Conservation (phyloP, 2,113 vertebrate species). For the Hypocryptadius cinnamomeus region DNA sequence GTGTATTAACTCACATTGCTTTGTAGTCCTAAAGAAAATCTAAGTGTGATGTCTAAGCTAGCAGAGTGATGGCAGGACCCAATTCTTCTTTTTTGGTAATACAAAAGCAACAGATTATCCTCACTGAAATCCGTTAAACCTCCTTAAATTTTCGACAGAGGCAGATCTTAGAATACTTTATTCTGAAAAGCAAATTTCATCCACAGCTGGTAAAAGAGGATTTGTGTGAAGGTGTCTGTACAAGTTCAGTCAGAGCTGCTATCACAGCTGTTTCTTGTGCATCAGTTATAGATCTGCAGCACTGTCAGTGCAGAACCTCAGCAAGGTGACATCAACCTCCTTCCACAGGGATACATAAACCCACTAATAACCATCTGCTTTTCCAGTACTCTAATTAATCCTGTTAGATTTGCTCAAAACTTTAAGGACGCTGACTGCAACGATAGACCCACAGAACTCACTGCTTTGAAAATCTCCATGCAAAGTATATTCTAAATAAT, state of each 20-base stretch:
- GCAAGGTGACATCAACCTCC: background rate
- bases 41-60: background rate
- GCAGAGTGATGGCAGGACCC: background rate
- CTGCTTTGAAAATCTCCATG: background rate
- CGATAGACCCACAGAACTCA: background rate
- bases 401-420: background rate
- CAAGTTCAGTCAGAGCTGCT: background rate
- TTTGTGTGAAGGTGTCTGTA: background rate
- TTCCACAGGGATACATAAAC: background rate
- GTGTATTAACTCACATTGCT: background rate
- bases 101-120: background rate
- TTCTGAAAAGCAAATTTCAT: background rate
- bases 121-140: background rate
- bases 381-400: background rate
- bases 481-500: background rate
- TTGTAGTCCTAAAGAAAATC: background rate
- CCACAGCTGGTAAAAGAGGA: background rate
- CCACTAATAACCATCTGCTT: background rate
- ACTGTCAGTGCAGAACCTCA: background rate
- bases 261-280: background rate
- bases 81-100: background rate
- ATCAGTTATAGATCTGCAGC: background rate
- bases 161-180: background rate
- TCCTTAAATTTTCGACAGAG: background rate
- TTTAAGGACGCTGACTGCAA: background rate